Evolutionary conservation across 2,797 vertebrate genomes (phyloP).

Genomic region (Acrossocheilus fasciatus): DNA sequence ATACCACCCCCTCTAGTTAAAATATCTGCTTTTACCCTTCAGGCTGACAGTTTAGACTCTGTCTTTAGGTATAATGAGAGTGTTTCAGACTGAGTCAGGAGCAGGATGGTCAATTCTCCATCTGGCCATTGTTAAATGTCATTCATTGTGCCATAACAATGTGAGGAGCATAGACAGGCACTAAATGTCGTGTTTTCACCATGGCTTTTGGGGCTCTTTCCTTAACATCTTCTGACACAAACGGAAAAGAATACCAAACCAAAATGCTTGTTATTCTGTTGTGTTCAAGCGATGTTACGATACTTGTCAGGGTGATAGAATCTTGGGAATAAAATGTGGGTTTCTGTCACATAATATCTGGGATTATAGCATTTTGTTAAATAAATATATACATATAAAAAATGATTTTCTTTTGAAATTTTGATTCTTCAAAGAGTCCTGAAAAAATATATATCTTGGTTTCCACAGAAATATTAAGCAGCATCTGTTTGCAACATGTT

Average conservation of each 20-base stretch:
- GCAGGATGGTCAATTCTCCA: slow-evolving; percentile 21
- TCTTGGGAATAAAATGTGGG: background rate
- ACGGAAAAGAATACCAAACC: background rate
- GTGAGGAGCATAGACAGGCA: slow-evolving; percentile 6
- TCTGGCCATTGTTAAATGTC: slow-evolving; percentile 32
- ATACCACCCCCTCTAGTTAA: slow-evolving; percentile 14
- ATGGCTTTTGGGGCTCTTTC: slow-evolving; percentile 19
- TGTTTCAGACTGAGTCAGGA: slow-evolving; percentile 23
- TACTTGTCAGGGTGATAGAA: background rate
- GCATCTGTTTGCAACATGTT: background rate
- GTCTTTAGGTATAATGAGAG: slow-evolving; percentile 42
- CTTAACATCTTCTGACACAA: background rate
- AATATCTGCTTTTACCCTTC: slow-evolving; percentile 33
- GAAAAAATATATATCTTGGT: background rate
- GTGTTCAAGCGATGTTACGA: background rate
- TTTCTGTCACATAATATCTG: background rate
- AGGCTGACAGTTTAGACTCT: slow-evolving; percentile 35
- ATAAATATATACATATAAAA: background rate
- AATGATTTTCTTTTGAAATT: background rate
- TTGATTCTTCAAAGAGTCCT: background rate
- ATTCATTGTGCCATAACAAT: slow-evolving; percentile 38
- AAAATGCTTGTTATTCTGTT: slow-evolving; percentile 1
- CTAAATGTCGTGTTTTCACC: slow-evolving; percentile 35
- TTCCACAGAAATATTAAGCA: background rate
- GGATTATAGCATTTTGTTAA: background rate